Percentiles rank a stretch among this genome's conserved stretches.
Conservation (phyloP, 2,888 invertebrate species). For the Chymomyza procnemis region DNA sequence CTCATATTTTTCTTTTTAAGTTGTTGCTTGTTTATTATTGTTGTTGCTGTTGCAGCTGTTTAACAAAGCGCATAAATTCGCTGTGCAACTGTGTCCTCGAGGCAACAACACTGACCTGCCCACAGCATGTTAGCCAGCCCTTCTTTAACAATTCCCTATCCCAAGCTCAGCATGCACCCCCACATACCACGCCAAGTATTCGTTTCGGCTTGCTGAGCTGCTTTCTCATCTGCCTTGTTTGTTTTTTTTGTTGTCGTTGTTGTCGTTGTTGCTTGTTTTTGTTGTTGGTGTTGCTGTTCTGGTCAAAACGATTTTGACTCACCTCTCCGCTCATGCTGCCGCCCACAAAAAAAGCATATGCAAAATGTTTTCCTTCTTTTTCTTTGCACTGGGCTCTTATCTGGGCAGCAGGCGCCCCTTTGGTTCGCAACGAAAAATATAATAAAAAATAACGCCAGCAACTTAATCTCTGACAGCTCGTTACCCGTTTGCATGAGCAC, state of each 20-base stretch:
- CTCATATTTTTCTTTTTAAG: constrained; percentile 31
- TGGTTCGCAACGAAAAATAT: constrained; percentile 55
- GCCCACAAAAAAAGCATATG: constrained; percentile 49
- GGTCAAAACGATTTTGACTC: constrained; percentile 72
- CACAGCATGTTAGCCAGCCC: neutral
- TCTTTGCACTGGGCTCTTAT: constrained; percentile 47
- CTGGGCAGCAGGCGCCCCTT: constrained; percentile 37
- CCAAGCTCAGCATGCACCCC: neutral
- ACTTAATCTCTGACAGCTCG: constrained; percentile 75
- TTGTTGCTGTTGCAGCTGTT: constrained; percentile 56
- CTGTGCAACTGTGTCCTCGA: constrained; percentile 72
- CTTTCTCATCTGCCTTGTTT: constrained; percentile 60
- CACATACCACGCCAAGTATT: constrained; percentile 43
- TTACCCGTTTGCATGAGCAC: constrained; percentile 73
- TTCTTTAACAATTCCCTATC: constrained; percentile 3
- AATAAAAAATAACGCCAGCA: constrained; percentile 73
- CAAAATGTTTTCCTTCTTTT: constrained; percentile 52
- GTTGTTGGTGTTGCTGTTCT: constrained; percentile 56
- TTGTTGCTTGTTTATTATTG: constrained; percentile 32
- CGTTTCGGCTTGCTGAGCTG: constrained; percentile 63
- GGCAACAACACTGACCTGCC: constrained; percentile 40
- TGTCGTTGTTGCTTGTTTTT: constrained; percentile 45
- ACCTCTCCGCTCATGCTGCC: constrained; percentile 30
- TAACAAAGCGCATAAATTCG: constrained; percentile 75
- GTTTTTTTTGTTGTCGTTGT: constrained; percentile 37